Base-by-base conservation (phyloP, 1,140 invertebrate genomes). In the Macrocentrus cingulum region DNA sequence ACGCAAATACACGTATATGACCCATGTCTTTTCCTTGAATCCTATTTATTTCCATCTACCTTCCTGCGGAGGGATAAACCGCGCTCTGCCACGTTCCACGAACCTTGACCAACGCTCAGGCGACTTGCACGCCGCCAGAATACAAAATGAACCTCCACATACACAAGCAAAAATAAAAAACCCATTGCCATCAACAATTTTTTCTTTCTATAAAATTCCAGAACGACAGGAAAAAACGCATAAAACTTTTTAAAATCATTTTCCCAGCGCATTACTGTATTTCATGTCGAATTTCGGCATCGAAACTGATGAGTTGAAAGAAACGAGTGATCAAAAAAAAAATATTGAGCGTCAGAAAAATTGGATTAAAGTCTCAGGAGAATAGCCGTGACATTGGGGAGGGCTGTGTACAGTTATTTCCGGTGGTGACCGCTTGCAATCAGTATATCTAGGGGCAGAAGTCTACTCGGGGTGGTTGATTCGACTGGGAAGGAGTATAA, bases 21-120 rank as follows among this genome's bases (percentile, higher is more conserved):
- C 18, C 36, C 29, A 9, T 42, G 25, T 36, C 44, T 49, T 42
- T 48, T 50, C 42, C 6, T 48, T 42, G 50, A 69, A 66, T 66
- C 60, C 63, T 52, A 50, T 56, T 67, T 61, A 66, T 57, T 66
- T 53, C 56, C 51, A 56, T 56, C 54, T 32, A 36, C 51, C 46
- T 54, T 55, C 25, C 46, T 46, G 44, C n/a, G n/a, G 52, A 54
- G 65, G 66, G 61, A 62, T 37, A 52, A 68, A 56, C 45, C 63
- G 34, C 61, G 60, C 61, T 57, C 56, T 54, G 19, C 39, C 19
- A 19, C 19, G 23, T 36, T 53, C 52, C 41, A 6, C 37, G 50
- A 39, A 66, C 57, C 64, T 64, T 64, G 67, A 69, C 60, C 60
- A 57, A 50, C 41, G 37, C 41, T 36, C 16, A 59, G 51, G n/a